Evolutionary conservation across 2,888 invertebrate genomes (phyloP).

Genomic region (Cistogaster globosa): DNA sequence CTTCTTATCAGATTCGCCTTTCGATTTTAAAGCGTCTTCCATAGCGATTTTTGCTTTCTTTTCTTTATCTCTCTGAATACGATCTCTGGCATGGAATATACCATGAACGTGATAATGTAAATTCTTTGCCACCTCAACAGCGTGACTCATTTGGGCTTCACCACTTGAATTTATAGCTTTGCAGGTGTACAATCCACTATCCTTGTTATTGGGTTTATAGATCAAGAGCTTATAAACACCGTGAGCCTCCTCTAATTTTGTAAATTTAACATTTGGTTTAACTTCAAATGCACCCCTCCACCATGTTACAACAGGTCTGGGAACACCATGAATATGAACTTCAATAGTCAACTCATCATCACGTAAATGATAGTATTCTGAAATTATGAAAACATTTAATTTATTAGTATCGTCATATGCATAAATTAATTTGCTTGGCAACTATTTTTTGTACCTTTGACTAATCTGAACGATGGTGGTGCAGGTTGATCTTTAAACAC

Average conservation of each 20-base stretch:
- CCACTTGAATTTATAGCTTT: slow-evolving; percentile 88
- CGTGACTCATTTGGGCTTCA: slow-evolving; percentile 83
- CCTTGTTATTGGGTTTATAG: slow-evolving; percentile 84
- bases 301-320: slow-evolving; percentile 81
- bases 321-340: slow-evolving; percentile 82
- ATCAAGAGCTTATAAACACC: slow-evolving; percentile 85
- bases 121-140: slow-evolving; percentile 84
- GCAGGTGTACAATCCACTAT: slow-evolving; percentile 88
- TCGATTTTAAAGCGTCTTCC: slow-evolving; percentile 81
- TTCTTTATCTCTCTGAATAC: slow-evolving; percentile 79
- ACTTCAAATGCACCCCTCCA: slow-evolving; percentile 80
- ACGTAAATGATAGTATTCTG: slow-evolving; percentile 83
- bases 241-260: slow-evolving; percentile 82
- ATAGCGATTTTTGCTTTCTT: slow-evolving; percentile 79
- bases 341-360: slow-evolving; percentile 87
- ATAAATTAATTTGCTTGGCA: background rate
- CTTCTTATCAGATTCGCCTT: slow-evolving; percentile 81
- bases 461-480: slow-evolving; percentile 89
- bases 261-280: slow-evolving; percentile 81
- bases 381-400: background rate
- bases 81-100: slow-evolving; percentile 81
- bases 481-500: slow-evolving; percentile 88
- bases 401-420: background rate
- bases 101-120: slow-evolving; percentile 83
- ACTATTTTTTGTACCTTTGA: slow-evolving; percentile 83